Percentiles rank a stretch among this genome's conserved stretches.
Evolutionary conservation across 2,797 vertebrate genomes (phyloP).

Genomic region (Merluccius polli): DNA sequence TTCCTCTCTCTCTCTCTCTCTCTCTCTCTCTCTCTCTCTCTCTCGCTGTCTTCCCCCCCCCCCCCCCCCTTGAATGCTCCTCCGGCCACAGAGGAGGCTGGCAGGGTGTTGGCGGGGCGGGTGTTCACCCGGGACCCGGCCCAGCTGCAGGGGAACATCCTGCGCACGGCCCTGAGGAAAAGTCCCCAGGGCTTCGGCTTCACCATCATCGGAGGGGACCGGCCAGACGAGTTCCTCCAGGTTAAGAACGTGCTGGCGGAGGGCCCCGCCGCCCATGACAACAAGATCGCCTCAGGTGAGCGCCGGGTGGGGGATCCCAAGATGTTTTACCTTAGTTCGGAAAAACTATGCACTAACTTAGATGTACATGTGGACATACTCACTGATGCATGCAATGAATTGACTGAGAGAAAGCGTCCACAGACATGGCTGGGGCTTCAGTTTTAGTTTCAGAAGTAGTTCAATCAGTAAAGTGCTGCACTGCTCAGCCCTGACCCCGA

Average conservation of each 20-base stretch:
- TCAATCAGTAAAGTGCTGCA: not conserved
- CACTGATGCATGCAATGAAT: too few species aligned
- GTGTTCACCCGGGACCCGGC: slow-evolving; percentile 89
- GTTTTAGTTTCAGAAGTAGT: too few species aligned
- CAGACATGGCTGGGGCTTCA: not conserved
- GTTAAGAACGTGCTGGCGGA: slow-evolving; percentile 95
- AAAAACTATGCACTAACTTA: too few species aligned
- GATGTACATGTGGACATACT: too few species aligned
- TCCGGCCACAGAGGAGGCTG: slow-evolving; percentile 47
- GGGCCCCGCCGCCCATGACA: slow-evolving; percentile 90
- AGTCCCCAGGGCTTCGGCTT: slow-evolving; percentile 94
- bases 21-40: slow-evolving; percentile 13
- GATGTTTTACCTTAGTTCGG: too few species aligned
- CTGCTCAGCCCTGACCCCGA: not conserved
- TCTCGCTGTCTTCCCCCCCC: too few species aligned
- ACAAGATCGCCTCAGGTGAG: slow-evolving; percentile 90
- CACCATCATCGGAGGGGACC: slow-evolving; percentile 95
- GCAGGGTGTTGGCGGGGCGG: slow-evolving; percentile 20
- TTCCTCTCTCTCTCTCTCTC: not conserved
- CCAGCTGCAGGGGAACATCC: slow-evolving; percentile 84
- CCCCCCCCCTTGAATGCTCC: too few species aligned
- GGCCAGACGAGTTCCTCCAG: slow-evolving; percentile 94
- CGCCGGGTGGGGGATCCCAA: not conserved
- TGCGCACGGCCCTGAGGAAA: slow-evolving; percentile 85
- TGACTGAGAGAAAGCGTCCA: too few species aligned